These are phyloP conservation scores for Planiliza haematocheilus DNA, from an alignment of 2,113 vertebrate species.

Conservation along the genomic window DNA sequence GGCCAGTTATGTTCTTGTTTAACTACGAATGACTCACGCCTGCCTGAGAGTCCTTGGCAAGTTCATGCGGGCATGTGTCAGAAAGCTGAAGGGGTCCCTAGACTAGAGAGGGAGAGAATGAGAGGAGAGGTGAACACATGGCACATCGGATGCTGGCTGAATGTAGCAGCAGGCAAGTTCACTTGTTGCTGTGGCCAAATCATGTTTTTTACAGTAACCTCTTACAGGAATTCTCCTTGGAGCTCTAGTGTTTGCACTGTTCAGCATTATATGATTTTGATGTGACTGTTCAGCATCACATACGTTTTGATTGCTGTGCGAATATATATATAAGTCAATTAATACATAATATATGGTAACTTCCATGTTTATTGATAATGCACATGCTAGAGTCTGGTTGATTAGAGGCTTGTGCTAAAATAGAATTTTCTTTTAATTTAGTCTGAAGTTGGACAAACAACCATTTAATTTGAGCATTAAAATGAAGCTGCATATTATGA, in stretches of 20 bases:
- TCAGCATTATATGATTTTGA: background rate
- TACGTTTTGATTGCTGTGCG: too few relatives aligned
- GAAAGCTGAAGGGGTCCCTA: slow-evolving; percentile 46
- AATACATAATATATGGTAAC: too few relatives aligned
- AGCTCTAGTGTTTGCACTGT: background rate
- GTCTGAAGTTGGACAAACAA: too few relatives aligned
- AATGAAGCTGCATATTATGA: background rate
- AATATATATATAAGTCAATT: too few relatives aligned
- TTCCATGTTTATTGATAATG: too few relatives aligned
- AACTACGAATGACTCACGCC: slow-evolving; percentile 58
- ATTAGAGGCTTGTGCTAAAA: too few relatives aligned
- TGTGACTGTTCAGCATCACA: too few relatives aligned
- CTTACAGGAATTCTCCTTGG: slow-evolving; percentile 7
- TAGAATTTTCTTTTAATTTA: too few relatives aligned
- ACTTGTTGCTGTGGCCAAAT: slow-evolving; percentile 16
- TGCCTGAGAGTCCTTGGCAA: slow-evolving; percentile 52
- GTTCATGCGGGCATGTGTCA: slow-evolving; percentile 55
- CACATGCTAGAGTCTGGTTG: too few relatives aligned
- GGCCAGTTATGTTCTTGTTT: slow-evolving; percentile 62
- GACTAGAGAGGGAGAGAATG: slow-evolving; percentile 23
- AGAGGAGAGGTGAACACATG: slow-evolving; percentile 67
- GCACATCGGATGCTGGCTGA: slow-evolving; percentile 69
- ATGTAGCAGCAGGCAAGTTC: slow-evolving; percentile 44
- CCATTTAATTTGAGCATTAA: background rate
- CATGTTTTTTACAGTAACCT: slow-evolving; percentile 27